Percentiles rank a stretch among this genome's conserved stretches.
Conservation (phyloP, 1,140 invertebrate species). For the Nomia melanderi region DNA sequence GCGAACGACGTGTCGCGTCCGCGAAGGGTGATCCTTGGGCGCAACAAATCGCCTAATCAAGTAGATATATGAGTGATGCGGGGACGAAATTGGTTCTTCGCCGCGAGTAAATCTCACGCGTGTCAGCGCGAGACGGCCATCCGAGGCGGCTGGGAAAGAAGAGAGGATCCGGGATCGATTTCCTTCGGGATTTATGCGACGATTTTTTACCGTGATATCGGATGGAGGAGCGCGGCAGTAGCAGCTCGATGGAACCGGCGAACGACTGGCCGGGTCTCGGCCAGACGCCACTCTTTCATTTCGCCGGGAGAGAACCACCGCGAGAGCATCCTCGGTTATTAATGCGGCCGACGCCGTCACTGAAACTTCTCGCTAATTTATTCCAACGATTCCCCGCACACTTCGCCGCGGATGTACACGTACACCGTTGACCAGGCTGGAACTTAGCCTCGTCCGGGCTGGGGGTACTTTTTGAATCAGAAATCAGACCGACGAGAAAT, state of each 20-base stretch:
- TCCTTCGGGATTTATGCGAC: conserved; percentile 63
- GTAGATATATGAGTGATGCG: conserved; percentile 63
- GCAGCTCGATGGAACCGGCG: conserved; percentile 6
- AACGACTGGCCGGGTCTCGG: neutral
- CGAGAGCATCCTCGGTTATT: conserved; percentile 38
- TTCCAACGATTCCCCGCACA: conserved; percentile 27
- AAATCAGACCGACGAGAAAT: conserved; percentile 20
- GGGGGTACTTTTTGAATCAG: conserved; percentile 39
- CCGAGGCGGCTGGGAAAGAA: conserved; percentile 9
- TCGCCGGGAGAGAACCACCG: conserved; percentile 17
- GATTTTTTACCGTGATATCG: conserved; percentile 61
- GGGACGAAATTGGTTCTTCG: conserved; percentile 61
- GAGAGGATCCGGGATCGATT: conserved; percentile 58
- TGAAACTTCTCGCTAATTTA: conserved; percentile 53
- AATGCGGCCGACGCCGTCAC: conserved; percentile 36
- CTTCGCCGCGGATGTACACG: neutral
- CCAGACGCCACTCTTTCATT: conserved; percentile 42
- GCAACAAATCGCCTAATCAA: conserved; percentile 66
- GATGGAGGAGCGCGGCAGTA: conserved; percentile 27
- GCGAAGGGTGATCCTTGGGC: conserved; percentile 14
- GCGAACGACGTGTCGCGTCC: conserved; percentile 2
- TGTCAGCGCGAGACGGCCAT: conserved; percentile 40
- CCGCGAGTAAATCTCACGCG: conserved; percentile 60
- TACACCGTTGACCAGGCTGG: neutral
- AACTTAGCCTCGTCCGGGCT: conserved; percentile 17